phyloP scores from a whole-genome alignment of 2,113 vertebrate genomes.

The Tor tambroides region DNA sequence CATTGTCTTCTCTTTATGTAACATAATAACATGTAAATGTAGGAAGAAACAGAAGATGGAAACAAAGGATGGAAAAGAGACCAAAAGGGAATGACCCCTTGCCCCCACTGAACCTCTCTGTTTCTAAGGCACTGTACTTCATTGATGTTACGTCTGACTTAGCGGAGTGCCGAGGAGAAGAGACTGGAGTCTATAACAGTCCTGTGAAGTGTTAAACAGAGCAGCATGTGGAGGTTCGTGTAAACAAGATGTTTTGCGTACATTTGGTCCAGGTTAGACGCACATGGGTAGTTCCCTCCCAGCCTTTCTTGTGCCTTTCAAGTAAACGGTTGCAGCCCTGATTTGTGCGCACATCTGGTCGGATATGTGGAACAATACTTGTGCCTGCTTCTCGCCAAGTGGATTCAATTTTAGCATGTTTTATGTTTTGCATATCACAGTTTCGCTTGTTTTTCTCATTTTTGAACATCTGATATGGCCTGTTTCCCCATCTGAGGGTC shows the following conservation, averaged over 20 bases:
- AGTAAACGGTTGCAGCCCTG: slow-evolving; percentile 46
- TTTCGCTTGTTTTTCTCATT: slow-evolving; percentile 10
- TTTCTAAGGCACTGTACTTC: slow-evolving; percentile 35
- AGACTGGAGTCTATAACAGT: slow-evolving; percentile 48
- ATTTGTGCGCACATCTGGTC: slow-evolving; percentile 49
- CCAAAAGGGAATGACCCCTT: not conserved
- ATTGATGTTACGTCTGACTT: slow-evolving; percentile 43
- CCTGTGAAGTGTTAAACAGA: slow-evolving; percentile 50
- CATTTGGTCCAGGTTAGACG: slow-evolving; percentile 51
- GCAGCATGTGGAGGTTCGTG: slow-evolving; percentile 41
- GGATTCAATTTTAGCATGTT: slow-evolving; percentile 39
- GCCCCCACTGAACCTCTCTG: not conserved
- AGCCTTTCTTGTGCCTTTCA: slow-evolving; percentile 40
- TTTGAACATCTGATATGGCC: slow-evolving; percentile 35
- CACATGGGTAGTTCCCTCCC: slow-evolving; percentile 48
- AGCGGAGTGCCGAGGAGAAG: slow-evolving; percentile 8
- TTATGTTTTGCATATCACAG: slow-evolving; percentile 38
- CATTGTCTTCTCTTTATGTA: slow-evolving; percentile 20
- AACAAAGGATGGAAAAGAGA: not conserved
- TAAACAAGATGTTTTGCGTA: slow-evolving; percentile 51
- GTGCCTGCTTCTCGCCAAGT: slow-evolving; percentile 29
- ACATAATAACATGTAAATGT: not conserved
- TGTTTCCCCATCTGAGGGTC: not conserved
- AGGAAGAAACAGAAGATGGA: not conserved
- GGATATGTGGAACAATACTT: slow-evolving; percentile 21